Percentiles rank a stretch among this genome's conserved stretches.
Conservation (phyloP, 1,140 invertebrate genomes). For the Neodiprion fabricii region DNA sequence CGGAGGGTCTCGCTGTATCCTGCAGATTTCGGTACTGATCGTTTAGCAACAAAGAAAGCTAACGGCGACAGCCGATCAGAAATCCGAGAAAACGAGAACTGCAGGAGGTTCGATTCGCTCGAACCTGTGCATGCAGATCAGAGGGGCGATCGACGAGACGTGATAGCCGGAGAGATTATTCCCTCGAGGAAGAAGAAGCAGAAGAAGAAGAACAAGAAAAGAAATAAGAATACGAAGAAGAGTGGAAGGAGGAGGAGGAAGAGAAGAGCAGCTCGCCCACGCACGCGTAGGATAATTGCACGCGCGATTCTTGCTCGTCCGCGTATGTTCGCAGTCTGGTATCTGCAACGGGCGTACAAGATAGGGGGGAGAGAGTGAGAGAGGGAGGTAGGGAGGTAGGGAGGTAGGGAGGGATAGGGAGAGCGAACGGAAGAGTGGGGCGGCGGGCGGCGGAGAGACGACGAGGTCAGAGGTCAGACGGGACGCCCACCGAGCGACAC, state of each 20-base stretch:
- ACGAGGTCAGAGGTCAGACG: conserved; percentile 51
- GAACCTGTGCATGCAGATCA: too few species aligned
- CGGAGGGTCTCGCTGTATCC: too few species aligned
- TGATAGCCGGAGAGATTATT: too few species aligned
- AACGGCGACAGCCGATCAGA: too few species aligned
- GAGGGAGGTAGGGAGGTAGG: background rate
- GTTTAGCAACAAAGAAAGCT: too few species aligned
- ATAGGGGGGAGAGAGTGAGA: background rate
- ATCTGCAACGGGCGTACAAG: conserved; percentile 35
- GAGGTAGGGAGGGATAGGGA: background rate
- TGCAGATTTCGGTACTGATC: too few species aligned
- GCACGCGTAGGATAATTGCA: conserved; percentile 62
- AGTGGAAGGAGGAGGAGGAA: conserved; percentile 27
- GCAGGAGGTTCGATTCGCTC: too few species aligned
- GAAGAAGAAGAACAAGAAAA: too few species aligned
- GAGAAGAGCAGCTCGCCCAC: conserved; percentile 47
- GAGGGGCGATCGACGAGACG: too few species aligned
- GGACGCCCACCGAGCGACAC: conserved; percentile 57
- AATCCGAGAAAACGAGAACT: too few species aligned
- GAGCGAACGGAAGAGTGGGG: background rate
- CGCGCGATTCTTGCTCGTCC: conserved; percentile 45
- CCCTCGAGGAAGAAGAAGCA: too few species aligned
- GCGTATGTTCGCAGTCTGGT: conserved; percentile 35
- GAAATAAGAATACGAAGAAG: background rate
- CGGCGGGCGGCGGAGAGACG: conserved; percentile 12